Evolutionary conservation across 2,888 invertebrate species (phyloP).

Genomic region (Leptinotarsa juncta): DNA sequence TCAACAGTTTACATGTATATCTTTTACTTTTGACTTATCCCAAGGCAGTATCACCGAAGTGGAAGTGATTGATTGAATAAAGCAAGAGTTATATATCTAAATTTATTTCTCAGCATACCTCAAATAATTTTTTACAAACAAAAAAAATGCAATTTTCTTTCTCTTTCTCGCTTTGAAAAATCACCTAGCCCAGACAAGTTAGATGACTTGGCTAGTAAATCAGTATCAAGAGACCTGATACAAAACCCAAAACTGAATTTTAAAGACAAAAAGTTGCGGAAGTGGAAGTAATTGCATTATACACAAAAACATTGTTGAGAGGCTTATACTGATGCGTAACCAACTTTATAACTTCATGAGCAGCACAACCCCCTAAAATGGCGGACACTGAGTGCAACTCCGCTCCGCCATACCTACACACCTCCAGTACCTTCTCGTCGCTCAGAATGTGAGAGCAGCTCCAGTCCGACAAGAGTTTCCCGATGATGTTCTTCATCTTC

Average conservation of each 20-base stretch:
- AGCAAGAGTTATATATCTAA: too few species aligned
- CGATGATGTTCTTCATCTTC: constrained; percentile 78
- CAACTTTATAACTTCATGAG: constrained; percentile 96
- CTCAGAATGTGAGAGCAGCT: constrained; percentile 79
- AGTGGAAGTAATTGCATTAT: constrained; percentile 92
- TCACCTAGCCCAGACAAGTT: too few species aligned
- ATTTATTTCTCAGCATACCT: too few species aligned
- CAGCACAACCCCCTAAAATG: constrained; percentile 86
- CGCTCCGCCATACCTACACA: constrained; percentile 91
- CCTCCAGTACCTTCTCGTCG: constrained; percentile 95
- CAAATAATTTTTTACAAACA: too few species aligned
- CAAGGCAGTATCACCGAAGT: too few species aligned
- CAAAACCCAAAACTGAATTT: constrained; percentile 47
- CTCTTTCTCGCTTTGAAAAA: too few species aligned
- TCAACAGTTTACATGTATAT: too few species aligned
- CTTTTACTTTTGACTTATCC: too few species aligned
- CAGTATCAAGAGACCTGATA: neutral
- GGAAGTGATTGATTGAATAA: too few species aligned
- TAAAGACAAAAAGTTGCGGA: constrained; percentile 85
- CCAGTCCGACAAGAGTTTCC: constrained; percentile 86
- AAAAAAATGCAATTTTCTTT: too few species aligned
- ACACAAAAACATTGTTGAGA: constrained; percentile 93
- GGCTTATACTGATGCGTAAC: constrained; percentile 97
- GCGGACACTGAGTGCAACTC: constrained; percentile 96
- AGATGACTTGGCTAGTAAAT: too few species aligned